Base-by-base conservation (phyloP, 2,888 invertebrate species). In the Pteria penguin region DNA sequence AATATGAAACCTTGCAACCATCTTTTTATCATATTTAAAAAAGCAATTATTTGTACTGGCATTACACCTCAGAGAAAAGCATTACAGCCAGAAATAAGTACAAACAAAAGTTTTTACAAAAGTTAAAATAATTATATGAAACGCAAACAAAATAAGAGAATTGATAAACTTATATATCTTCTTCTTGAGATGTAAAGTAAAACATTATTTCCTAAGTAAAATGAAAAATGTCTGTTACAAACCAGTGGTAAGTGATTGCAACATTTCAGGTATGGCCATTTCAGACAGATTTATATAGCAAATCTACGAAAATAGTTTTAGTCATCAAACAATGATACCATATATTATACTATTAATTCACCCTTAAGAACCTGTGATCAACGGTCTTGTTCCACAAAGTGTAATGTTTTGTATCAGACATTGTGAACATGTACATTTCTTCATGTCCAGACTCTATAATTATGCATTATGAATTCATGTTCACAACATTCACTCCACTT, bases 61-160 rank as follows among this genome's bases (percentile, higher is more conserved):
- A 67, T 29, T 55, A 29, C 57, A 14, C 31, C 27, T 54, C n/a
- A n/a, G n/a, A 2, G 32, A 32, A 18, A 55, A 55, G 67, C n/a
- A 29, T n/a, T 31, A 55, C 32, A 67, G 14, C 4, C 27, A 4
- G 32, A 67, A 5, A 29, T 67, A 29, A 55, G 27, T 27, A 67
- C 67, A 4, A 67, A 67, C n/a, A 67, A 67, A 67, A 67, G 67
- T 67, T 67, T 67, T 29, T 57, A 67, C 31, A 67, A 67, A n/a
- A 54, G 57, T 26, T 55, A 67, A 55, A 67, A 55, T n/a, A 26
- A 29, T 29, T 67, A 67, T 29, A 26, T 67, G 26, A 11, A 26
- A 14, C 18, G 67, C 14, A 67, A 67, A 55, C 54, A 32, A 4
- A 67, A 67, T 32, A 52, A 18, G 8, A 54, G 55, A 29, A 55